Base-by-base conservation (phyloP, 64 coral and sea anemone genomes). In the Platygyra sinensis region DNA sequence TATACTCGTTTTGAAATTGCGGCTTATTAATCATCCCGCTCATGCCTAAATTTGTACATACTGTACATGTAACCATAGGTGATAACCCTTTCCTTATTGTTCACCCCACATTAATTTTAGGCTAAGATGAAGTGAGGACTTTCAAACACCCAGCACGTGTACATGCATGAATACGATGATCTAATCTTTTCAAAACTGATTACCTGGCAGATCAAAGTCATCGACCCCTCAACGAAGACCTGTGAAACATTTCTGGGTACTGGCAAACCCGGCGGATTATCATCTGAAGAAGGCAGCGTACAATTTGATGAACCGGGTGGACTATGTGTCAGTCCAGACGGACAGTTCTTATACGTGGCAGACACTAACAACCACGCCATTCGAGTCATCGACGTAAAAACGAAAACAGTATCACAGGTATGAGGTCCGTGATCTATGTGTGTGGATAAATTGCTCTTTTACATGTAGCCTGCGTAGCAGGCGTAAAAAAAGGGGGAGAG, bases 291-390 rank as follows among this genome's bases (percentile, higher is more conserved):
- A 42, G 88, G 72, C 31, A 52, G 22, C 18, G 64, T 87, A 29
- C 73, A 90, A 51, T 91, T 99, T 76, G 87, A 99, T 72, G 97
- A 99, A 52, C 94, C 97, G 14, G 97, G 94, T 77, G 97, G 97
- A 49, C 62, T 99, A 28, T 95, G 91, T 55, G 31, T 99, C 38
- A 93, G 93, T 89, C 72, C 93, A 10, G 94, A 94, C 73, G 93
- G 93, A 55, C 87, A 96, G 82, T 75, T 12, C 29, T 20, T 99
- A 18, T 99, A 99, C 69, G 86, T 99, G 17, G 94, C 97, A 62
- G 97, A 99, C 74, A 99, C 97, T 25, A 99, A 99, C 84, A 99
- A 95, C 52, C 83, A 93, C 67, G 91, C 76, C 46, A 83, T 99
- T 75, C 87, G 94, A 62, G 79, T 93, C 12, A 79, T 99, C 28